phyloP scores from a whole-genome alignment of 2,797 vertebrate genomes.

The Balearica regulorum region DNA sequence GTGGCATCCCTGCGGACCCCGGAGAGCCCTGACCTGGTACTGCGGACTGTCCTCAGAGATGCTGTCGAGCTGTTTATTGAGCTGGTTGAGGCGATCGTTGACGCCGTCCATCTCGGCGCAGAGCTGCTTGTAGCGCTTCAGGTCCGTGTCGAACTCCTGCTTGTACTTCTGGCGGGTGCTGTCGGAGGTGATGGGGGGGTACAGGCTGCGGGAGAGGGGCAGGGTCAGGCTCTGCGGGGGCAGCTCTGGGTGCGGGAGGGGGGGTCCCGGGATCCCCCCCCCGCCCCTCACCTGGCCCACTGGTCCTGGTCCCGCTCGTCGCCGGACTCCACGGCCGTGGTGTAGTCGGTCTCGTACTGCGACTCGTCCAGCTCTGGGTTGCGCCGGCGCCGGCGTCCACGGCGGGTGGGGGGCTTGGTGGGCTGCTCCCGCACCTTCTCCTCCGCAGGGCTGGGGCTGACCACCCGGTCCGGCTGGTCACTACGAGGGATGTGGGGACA shows the following conservation, averaged over 20 bases:
- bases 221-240: background rate
- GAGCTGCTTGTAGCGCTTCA: constrained; percentile 79
- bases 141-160: constrained; percentile 78
- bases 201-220: constrained; percentile 62
- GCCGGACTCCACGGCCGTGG: constrained; percentile 80
- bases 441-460: background rate
- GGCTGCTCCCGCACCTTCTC: background rate
- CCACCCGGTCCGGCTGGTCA: background rate
- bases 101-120: constrained; percentile 82
- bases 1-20: background rate
- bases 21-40: constrained; percentile 70
- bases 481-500: background rate
- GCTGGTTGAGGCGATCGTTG: constrained; percentile 80
- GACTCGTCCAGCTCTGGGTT: constrained; percentile 78
- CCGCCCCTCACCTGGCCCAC: constrained; percentile 69
- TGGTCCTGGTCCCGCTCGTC: constrained; percentile 75
- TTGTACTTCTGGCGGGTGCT: constrained; percentile 77
- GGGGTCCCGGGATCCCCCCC: no score
- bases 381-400: constrained; percentile 75
- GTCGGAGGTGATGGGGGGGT: constrained; percentile 80
- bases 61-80: constrained; percentile 78
- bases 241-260: accelerated
- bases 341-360: constrained; percentile 82
- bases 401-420: background rate
- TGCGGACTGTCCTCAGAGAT: constrained; percentile 72